These are phyloP conservation scores for Leucoraja erinaceus DNA, from an alignment of 2,113 vertebrate genomes.

Conservation along the genomic window DNA sequence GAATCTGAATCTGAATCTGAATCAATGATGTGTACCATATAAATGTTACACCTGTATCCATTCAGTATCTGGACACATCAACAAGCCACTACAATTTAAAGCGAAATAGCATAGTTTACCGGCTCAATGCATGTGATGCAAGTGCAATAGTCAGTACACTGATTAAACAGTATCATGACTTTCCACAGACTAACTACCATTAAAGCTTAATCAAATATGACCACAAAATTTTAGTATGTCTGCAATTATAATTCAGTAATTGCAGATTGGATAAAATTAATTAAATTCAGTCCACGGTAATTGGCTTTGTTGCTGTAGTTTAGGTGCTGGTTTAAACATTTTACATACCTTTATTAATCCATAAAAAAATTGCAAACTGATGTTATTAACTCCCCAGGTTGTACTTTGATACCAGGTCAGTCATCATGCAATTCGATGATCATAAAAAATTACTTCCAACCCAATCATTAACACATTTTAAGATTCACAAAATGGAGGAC, in stretches of 20 bases:
- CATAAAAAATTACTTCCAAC: background rate
- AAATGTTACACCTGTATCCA: background rate
- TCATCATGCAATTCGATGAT: background rate
- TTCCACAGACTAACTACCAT: background rate
- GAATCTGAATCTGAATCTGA: too few species aligned
- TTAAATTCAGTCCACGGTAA: background rate
- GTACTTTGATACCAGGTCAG: conserved; percentile 22
- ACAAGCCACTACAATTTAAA: background rate
- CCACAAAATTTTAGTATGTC: background rate
- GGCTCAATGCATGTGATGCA: background rate
- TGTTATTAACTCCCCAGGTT: background rate
- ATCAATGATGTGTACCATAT: background rate
- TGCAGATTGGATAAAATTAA: conserved; percentile 22
- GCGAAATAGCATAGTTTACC: background rate
- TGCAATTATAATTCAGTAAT: conserved; percentile 26
- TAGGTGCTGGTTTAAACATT: background rate
- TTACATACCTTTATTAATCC: background rate
- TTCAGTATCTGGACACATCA: background rate
- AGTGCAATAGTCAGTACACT: background rate
- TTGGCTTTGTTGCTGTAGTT: conserved; percentile 10
- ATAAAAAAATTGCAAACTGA: background rate
- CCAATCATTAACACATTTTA: background rate
- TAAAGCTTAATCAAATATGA: conserved; percentile 4
- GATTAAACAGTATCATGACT: background rate
- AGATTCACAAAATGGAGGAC: background rate